Base-by-base conservation (phyloP, 2,888 invertebrate genomes). In the Limenitis camilla region DNA sequence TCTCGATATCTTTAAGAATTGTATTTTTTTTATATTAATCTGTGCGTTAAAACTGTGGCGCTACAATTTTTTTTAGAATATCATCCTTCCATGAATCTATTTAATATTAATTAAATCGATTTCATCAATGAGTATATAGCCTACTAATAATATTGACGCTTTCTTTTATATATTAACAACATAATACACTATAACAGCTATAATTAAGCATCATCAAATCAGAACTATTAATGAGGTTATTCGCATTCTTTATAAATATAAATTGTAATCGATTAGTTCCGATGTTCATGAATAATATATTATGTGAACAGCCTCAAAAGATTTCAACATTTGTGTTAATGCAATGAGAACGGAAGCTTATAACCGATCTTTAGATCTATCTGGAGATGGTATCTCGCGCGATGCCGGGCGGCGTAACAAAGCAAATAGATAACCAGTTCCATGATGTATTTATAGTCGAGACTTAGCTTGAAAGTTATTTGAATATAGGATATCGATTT, bases 341-440 rank as follows among this genome's bases (percentile, higher is more conserved):
- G 53, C 53, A 60, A 58, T 45, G 54, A 40, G 51, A 61, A 57
- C 61, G 62, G 62, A 63, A 70, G 66, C 56, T 59, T 53, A 70
- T 66, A 69, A 62, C 56, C 55, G 58, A 75, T 73, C 72, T 66
- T 61, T 9, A 61, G 69, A 73, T 64, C 53, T 62, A 74, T 73
- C 72, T 65, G 11, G 32, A 61, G 74, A 76, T 72, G 41, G 42
- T 63, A 69, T 69, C 71, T 60, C 65, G 45, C 61, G 50, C 49
- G 56, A 55, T 49, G 59, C 61, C 63, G 64, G 59, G 55, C 62
- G 64, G 59, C 55, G 62, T 59, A 62, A 69, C 68, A 68, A 68
- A 72, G 65, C 64, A 67, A 72, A 74, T 66, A 67, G 61, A 61
- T 63, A 67, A 64, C 65, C 61, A 40, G 58, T 38, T 49, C 41